Percentiles rank a stretch among this genome's conserved stretches.
Evolutionary conservation across 2,888 invertebrate genomes (phyloP).

Genomic region (Phyllotreta striolata): DNA sequence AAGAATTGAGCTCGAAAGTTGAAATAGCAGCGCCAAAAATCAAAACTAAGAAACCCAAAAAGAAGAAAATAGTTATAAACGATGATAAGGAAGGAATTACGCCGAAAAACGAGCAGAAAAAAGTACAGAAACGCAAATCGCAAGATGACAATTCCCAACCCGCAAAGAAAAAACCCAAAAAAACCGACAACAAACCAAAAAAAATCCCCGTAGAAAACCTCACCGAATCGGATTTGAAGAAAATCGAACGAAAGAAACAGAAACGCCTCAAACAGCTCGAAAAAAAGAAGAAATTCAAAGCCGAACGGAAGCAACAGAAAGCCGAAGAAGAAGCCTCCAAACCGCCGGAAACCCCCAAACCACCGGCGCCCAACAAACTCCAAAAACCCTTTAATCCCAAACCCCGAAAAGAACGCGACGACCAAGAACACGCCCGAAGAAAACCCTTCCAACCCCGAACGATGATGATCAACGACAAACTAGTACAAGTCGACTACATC

Average conservation of each 20-base stretch:
- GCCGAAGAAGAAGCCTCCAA: constrained; percentile 26
- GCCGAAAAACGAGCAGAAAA: constrained; percentile 20
- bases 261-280: constrained; percentile 47
- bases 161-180: constrained; percentile 5
- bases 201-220: constrained; percentile 33
- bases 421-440: constrained; percentile 54
- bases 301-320: constrained; percentile 40
- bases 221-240: constrained; percentile 45
- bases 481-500: constrained; percentile 68
- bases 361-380: neutral
- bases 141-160: constrained; percentile 13
- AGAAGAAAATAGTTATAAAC: constrained; percentile 43
- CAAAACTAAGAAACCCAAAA: constrained; percentile 46
- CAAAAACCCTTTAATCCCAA: constrained; percentile 31
- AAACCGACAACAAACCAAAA: constrained; percentile 17
- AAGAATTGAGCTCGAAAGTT: constrained; percentile 50
- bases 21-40: constrained; percentile 41
- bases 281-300: constrained; percentile 44
- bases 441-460: constrained; percentile 54
- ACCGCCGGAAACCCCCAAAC: constrained; percentile 45
- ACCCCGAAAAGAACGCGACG: constrained; percentile 44
- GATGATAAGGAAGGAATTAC: constrained; percentile 24
- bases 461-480: constrained; percentile 70
- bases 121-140: constrained; percentile 21
- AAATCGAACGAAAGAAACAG: constrained; percentile 50